Percentiles rank a stretch among this genome's conserved stretches.
phyloP scores from a whole-genome alignment of 2,797 vertebrate species.

The Gephyroberyx darwinii region DNA sequence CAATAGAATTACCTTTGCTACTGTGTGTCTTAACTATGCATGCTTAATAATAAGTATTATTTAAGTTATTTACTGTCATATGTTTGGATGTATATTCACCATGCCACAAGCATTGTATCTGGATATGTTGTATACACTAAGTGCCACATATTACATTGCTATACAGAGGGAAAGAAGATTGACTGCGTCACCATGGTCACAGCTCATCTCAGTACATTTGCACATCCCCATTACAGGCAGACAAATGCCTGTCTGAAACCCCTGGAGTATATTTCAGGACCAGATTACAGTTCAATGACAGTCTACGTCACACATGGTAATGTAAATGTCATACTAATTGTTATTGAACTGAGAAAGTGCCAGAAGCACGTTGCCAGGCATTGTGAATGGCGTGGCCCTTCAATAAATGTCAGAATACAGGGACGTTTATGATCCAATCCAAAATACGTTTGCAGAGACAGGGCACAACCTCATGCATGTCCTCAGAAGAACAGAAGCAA shows the following conservation, averaged over 20 bases:
- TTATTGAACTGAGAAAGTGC: constrained; percentile 4
- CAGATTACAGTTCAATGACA: constrained; percentile 55
- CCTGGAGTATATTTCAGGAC: constrained; percentile 9
- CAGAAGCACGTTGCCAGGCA: not conserved
- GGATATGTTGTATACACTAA: constrained; percentile 15
- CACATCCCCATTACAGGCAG: constrained; percentile 27
- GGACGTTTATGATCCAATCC: not conserved
- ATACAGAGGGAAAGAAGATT: constrained; percentile 17
- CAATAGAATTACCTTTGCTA: constrained; percentile 16
- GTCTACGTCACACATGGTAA: constrained; percentile 3
- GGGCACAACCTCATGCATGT: not conserved
- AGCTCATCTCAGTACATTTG: constrained; percentile 37
- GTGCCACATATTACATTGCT: constrained; percentile 13
- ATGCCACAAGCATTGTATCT: constrained; percentile 8
- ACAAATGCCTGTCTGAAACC: constrained; percentile 25
- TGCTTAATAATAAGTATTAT: not conserved
- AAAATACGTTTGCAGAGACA: constrained; percentile 5
- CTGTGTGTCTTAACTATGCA: constrained; percentile 20
- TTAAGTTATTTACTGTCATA: constrained; percentile 2
- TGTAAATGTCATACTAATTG: constrained; percentile 38
- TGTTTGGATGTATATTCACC: constrained; percentile 11
- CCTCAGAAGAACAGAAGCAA: constrained; percentile 13
- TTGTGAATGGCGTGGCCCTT: constrained; percentile 22
- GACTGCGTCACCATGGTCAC: constrained; percentile 44
- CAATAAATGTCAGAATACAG: constrained; percentile 20